These are phyloP conservation scores for Pogoniulus pusillus DNA, from an alignment of 2,797 vertebrate genomes.

Conservation along the genomic window DNA sequence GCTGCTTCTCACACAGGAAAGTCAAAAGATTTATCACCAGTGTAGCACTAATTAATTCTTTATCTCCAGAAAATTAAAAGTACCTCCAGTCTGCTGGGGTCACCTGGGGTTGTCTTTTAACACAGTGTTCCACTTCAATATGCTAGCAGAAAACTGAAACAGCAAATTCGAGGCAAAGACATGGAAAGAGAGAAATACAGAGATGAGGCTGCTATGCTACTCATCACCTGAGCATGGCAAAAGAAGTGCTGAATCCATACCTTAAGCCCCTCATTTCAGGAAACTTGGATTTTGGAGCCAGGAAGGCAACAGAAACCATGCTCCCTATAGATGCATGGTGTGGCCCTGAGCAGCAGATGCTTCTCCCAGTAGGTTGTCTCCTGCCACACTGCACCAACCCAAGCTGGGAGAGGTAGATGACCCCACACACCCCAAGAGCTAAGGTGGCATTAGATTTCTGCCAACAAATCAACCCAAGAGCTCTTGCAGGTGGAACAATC, in stretches of 20 bases:
- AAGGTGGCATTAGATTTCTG: not conserved
- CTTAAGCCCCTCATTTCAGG: not conserved
- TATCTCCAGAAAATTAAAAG: not conserved
- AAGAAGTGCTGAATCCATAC: not conserved
- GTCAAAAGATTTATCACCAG: not conserved
- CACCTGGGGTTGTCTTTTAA: not conserved
- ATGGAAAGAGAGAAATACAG: not conserved
- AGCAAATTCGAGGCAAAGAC: rapidly evolving
- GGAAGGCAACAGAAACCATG: not conserved
- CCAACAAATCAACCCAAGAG: not conserved
- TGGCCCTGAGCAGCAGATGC: not conserved
- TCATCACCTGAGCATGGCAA: not conserved
- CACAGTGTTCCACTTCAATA: not conserved
- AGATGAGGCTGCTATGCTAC: rapidly evolving
- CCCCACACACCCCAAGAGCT: rapidly evolving
- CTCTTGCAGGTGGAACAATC: not conserved
- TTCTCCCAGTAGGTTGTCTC: not conserved
- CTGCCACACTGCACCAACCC: rapidly evolving
- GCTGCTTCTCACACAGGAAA: not conserved
- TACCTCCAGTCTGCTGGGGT: not conserved
- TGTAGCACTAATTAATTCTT: rapidly evolving
- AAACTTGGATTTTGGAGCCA: not conserved
- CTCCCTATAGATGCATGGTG: rapidly evolving
- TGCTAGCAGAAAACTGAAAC: not conserved
- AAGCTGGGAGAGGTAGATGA: not conserved